Percentiles rank a stretch among this genome's conserved stretches.
phyloP scores from a whole-genome alignment of 1,140 invertebrate genomes.

The Drosophila leontia region DNA sequence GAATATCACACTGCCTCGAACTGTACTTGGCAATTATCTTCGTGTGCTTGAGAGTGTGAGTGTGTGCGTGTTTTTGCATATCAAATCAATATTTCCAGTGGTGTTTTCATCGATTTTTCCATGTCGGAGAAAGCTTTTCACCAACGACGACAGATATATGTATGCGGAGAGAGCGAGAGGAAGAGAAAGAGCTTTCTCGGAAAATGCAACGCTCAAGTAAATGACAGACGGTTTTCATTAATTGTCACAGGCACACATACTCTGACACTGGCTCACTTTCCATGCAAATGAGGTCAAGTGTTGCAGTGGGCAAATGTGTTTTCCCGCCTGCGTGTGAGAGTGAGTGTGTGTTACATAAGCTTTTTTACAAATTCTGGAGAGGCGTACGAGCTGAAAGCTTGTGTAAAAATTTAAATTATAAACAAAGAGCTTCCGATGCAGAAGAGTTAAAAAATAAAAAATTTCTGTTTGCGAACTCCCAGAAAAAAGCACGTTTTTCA shows the following conservation, averaged over 20 bases:
- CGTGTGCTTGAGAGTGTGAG: slow-evolving; percentile 28
- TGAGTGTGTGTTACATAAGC: slow-evolving; percentile 73
- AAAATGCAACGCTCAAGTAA: slow-evolving; percentile 60
- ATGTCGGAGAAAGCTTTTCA: slow-evolving; percentile 69
- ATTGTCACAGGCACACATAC: slow-evolving; percentile 53
- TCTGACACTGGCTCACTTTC: slow-evolving; percentile 44
- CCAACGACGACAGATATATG: not conserved
- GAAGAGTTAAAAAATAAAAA: slow-evolving; percentile 12
- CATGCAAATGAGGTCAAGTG: slow-evolving; percentile 82
- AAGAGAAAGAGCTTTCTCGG: slow-evolving; percentile 35
- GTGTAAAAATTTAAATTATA: slow-evolving; percentile 13
- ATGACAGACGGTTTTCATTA: slow-evolving; percentile 68
- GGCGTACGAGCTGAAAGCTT: slow-evolving; percentile 40
- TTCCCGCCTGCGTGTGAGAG: slow-evolving; percentile 18
- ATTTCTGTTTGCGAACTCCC: slow-evolving; percentile 36
- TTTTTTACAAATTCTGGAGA: slow-evolving; percentile 58
- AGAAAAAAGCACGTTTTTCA: slow-evolving; percentile 56
- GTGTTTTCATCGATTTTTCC: slow-evolving; percentile 72
- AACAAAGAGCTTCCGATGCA: slow-evolving; percentile 19
- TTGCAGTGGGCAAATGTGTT: slow-evolving; percentile 68
- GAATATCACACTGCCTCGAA: slow-evolving; percentile 42
- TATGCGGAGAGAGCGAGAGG: not conserved
- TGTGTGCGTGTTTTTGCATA: slow-evolving; percentile 65
- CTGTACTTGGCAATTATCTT: slow-evolving; percentile 75
- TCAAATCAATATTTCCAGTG: slow-evolving; percentile 76